These are phyloP conservation scores for Ips typographus DNA, from an alignment of 1,140 invertebrate genomes.

Conservation along the genomic window DNA sequence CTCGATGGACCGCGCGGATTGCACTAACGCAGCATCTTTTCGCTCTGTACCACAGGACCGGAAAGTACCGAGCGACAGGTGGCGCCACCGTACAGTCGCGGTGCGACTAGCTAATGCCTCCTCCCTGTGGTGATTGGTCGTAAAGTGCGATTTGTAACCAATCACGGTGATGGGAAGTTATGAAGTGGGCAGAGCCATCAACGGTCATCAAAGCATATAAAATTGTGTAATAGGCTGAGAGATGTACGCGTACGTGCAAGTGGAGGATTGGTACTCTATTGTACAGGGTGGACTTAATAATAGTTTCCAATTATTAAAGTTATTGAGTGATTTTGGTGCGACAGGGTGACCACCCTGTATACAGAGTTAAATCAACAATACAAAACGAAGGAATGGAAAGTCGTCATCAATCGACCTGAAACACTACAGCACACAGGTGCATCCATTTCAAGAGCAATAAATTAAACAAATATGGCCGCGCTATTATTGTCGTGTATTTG, in stretches of 20 bases:
- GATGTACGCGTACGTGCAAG: conserved; percentile 15
- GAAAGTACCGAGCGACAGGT: conserved; percentile 7
- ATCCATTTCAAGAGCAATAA: conserved; percentile 15
- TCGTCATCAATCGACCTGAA: conserved; percentile 10
- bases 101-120: conserved; percentile 1
- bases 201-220: conserved; percentile 15
- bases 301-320: background rate
- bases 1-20: conserved; percentile 21
- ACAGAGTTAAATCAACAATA: background rate
- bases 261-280: conserved; percentile 19
- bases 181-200: background rate
- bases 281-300: background rate
- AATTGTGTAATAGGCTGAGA: conserved; percentile 27
- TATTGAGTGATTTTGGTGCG: background rate
- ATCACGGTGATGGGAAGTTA: background rate
- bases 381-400: conserved; percentile 4
- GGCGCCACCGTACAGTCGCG: conserved; percentile 12
- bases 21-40: conserved; percentile 24
- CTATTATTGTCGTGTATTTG: conserved; percentile 13
- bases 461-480: conserved; percentile 27
- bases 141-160: background rate
- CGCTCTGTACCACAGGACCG: conserved; percentile 10
- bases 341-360: conserved; percentile 1
- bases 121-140: conserved; percentile 1
- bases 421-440: conserved; percentile 8